Percentiles rank a stretch among this genome's conserved stretches.
These are phyloP conservation scores for Tupaia tana DNA, from an alignment of 2,113 vertebrate genomes.

Conservation along the genomic window DNA sequence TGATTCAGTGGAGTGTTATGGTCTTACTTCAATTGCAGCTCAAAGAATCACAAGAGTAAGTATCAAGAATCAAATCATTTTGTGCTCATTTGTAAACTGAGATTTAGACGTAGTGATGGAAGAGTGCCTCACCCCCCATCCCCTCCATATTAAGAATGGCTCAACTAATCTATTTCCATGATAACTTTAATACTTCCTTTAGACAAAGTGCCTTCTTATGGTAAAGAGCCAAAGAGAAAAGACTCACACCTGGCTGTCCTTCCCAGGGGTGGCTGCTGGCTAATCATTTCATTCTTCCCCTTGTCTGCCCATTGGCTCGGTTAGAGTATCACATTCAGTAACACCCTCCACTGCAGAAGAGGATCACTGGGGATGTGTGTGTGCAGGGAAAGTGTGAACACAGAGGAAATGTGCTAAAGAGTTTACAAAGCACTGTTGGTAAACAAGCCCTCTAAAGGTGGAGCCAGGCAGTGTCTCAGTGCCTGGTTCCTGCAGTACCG, in stretches of 20 bases:
- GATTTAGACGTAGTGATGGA: neutral
- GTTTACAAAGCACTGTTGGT: conserved; percentile 35
- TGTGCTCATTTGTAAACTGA: neutral
- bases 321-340: neutral
- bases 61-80: neutral
- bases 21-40: conserved; percentile 2
- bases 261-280: neutral
- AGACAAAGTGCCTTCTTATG: conserved; percentile 11
- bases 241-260: neutral
- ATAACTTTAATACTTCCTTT: conserved; percentile 54
- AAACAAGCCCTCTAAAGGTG: conserved; percentile 32
- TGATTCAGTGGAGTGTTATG: neutral
- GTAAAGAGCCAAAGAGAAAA: conserved; percentile 28
- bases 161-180: conserved; percentile 68
- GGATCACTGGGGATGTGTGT: neutral
- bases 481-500: neutral
- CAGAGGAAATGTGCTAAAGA: neutral
- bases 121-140: neutral
- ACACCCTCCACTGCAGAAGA: neutral
- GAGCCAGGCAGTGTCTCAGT: neutral
- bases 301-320: neutral
- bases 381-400: neutral
- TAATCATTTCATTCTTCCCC: neutral
- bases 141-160: neutral
- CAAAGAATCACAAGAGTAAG: neutral